Evolutionary conservation across 2,888 invertebrate genomes (phyloP).

Genomic region (Xylophagus ater): DNA sequence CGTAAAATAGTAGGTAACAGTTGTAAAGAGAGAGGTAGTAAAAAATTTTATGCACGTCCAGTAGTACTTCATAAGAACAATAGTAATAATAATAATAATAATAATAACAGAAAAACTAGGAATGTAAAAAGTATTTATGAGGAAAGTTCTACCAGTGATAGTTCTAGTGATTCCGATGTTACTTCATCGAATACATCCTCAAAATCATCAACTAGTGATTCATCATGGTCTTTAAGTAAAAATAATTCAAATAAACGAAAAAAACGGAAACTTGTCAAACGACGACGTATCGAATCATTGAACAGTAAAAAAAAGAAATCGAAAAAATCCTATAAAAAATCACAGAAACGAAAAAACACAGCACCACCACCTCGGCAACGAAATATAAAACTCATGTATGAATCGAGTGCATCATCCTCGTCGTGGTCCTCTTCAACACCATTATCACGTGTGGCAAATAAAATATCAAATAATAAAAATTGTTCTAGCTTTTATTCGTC

Average conservation of each 20-base stretch:
- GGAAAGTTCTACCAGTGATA: constrained; percentile 8
- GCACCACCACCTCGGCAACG: not conserved
- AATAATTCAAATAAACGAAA: constrained; percentile 3
- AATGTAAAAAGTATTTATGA: constrained; percentile 14
- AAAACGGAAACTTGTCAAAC: constrained; percentile 5
- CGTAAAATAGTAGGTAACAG: constrained; percentile 1
- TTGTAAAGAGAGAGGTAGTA: constrained; percentile 6
- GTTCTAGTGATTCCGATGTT: constrained; percentile 6
- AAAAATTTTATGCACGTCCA: constrained; percentile 15
- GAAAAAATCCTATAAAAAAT: constrained; percentile 10
- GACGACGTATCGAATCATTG: not conserved
- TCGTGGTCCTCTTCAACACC: too few relatives aligned
- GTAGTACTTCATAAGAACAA: too few relatives aligned
- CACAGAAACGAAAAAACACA: not conserved
- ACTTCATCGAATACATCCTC: constrained; percentile 1
- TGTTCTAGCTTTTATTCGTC: too few relatives aligned
- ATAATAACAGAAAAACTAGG: constrained; percentile 1
- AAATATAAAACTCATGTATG: too few relatives aligned
- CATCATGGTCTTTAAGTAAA: constrained; percentile 7
- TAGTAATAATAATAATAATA: too few relatives aligned
- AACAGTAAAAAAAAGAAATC: constrained; percentile 8
- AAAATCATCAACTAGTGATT: constrained; percentile 8
- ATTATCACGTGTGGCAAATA: too few relatives aligned
- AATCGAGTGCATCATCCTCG: too few relatives aligned
- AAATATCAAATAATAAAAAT: too few relatives aligned